Evolutionary conservation across 2,797 vertebrate species (phyloP).

Genomic region (Manis javanica): DNA sequence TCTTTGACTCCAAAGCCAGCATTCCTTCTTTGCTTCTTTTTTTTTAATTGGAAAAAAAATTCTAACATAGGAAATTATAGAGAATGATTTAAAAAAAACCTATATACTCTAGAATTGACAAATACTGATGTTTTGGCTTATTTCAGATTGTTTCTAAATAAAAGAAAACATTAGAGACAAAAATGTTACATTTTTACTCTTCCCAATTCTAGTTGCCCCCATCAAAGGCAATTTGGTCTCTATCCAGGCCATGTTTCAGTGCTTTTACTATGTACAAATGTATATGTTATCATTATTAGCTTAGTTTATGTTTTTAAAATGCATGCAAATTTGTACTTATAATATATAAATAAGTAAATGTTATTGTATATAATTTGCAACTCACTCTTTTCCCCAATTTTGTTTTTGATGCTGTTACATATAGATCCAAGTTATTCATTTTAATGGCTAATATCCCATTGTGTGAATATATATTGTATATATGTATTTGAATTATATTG

Average conservation of each 20-base stretch:
- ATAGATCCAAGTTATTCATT: neutral
- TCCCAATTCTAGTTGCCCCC: neutral
- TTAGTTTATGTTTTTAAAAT: neutral
- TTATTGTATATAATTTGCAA: neutral
- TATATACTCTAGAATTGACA: neutral
- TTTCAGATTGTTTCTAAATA: conserved; percentile 27
- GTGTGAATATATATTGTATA: neutral
- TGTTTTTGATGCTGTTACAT: neutral
- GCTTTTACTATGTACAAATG: neutral
- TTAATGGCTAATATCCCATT: neutral
- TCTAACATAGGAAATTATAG: neutral
- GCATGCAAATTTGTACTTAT: neutral
- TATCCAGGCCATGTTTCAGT: neutral
- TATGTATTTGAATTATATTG: neutral
- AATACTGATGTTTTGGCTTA: neutral
- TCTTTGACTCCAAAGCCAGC: neutral
- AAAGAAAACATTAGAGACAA: neutral
- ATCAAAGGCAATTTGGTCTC: neutral
- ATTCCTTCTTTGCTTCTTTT: neutral
- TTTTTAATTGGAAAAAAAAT: neutral
- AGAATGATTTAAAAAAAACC: neutral
- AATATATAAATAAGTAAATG: neutral
- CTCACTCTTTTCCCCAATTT: neutral
- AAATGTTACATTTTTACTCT: neutral
- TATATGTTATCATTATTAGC: neutral